Base-by-base conservation (phyloP, 1,140 invertebrate species). In the Dryas iulia region DNA sequence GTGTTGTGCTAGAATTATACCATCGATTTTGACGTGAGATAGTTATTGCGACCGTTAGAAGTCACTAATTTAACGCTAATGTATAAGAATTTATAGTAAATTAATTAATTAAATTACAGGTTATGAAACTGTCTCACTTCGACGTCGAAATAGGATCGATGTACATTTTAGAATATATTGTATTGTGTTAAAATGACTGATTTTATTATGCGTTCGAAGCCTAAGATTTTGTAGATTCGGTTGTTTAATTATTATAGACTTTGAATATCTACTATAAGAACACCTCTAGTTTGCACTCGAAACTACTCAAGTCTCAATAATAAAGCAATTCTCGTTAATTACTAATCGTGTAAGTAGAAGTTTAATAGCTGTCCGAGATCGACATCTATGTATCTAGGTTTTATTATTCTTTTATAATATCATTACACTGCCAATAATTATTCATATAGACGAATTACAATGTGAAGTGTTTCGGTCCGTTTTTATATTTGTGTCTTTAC, bases 151-250 rank as follows among this genome's bases (percentile, higher is more conserved):
- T 85, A 89, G 81, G 82, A 86, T 89, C 86, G 85, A 83, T 90
- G 87, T 91, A 91, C 74, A 90, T 89, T 88, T 85, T 87, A 89
- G 84, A 90, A 85, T 87, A 87, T 85, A 89, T 81, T 91, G 82
- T 85, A 89, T 91, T 91, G 79, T 82, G 86, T 91, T 91, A 86
- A 92, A 92, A 92, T 91, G 92, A 92, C 92, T 92, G 92, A 92
- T 92, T 91, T 92, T 87, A 92, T 92, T 91, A 92, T 86, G 84
- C 82, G 88, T 92, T 91, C 86, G 84, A 86, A 83, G 89, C 87
- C 90, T 92, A 88, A 90, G 87, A 91, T 86, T 87, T 85, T 87
- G 81, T 86, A 89, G 82, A 82, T 83, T 89, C 81, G 79, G 82
- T 90, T 85, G 73, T 83, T 89, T 88, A 81, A 86, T 82, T 82